Evolutionary conservation across 2,113 vertebrate species (phyloP).

Genomic region (Stigmatopora nigra): DNA sequence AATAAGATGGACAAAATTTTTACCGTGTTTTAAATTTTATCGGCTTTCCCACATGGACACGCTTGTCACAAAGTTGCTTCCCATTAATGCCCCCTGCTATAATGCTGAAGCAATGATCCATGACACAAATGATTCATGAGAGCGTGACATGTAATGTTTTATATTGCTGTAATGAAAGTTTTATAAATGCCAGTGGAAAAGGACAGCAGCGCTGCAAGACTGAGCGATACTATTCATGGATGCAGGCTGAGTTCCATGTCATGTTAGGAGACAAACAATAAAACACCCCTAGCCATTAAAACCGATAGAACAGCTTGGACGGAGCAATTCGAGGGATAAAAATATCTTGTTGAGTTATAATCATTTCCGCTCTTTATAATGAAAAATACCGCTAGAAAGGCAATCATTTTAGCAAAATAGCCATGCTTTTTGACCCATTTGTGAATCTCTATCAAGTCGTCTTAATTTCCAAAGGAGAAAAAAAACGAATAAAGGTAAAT

Average conservation of each 20-base stretch:
- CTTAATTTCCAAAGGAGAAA: background rate
- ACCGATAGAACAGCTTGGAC: background rate
- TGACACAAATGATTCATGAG: constrained; percentile 61
- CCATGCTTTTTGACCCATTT: background rate
- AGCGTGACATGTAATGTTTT: constrained; percentile 52
- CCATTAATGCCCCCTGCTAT: constrained; percentile 24
- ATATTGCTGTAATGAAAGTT: constrained; percentile 56
- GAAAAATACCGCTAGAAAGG: background rate
- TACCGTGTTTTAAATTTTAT: constrained; percentile 18
- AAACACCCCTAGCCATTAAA: background rate
- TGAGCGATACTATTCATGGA: constrained; percentile 32
- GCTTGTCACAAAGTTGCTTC: constrained; percentile 20
- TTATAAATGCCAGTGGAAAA: constrained; percentile 56
- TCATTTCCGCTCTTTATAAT: background rate
- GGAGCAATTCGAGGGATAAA: background rate
- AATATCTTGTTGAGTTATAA: background rate
- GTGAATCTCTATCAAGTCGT: background rate
- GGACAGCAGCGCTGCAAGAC: constrained; percentile 11
- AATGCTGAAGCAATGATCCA: constrained; percentile 47
- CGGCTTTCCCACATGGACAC: constrained; percentile 17
- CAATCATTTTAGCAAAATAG: background rate
- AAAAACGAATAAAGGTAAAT: background rate
- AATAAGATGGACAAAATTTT: constrained; percentile 13
- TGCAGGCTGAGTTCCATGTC: background rate
- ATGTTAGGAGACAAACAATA: background rate